Conservation (phyloP, 1,140 invertebrate species). For the Venustaconcha ellipsiformis region DNA sequence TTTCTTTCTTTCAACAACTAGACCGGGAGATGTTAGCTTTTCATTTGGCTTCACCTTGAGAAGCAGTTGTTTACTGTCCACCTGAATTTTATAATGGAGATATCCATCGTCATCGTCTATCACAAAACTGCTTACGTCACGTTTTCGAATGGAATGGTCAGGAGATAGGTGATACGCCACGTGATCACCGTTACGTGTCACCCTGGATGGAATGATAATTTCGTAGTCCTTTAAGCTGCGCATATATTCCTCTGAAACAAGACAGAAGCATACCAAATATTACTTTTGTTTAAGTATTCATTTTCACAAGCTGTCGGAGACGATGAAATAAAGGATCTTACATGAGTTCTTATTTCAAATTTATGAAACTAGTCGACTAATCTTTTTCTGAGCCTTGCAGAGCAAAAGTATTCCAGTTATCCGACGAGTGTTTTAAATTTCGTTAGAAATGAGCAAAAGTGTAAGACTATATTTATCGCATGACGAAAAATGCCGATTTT, state of each 20-base stretch:
- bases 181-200: not conserved
- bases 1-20: conserved; percentile 17
- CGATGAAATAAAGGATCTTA: too few relatives aligned
- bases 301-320: too few relatives aligned
- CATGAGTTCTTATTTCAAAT: too few relatives aligned
- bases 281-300: too few relatives aligned
- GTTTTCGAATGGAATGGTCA: conserved; percentile 4
- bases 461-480: too few relatives aligned
- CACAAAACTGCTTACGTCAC: not conserved
- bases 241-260: conserved; percentile 11
- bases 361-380: too few relatives aligned
- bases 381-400: too few relatives aligned
- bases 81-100: conserved; percentile 20
- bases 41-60: conserved; percentile 12
- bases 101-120: conserved; percentile 4
- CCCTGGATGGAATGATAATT: conserved; percentile 5
- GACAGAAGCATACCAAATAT: not conserved
- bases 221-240: not conserved
- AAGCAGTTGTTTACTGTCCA: conserved; percentile 19
- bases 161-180: conserved; percentile 5
- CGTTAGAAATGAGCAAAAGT: too few relatives aligned
- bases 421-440: too few relatives aligned
- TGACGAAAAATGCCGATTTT: too few relatives aligned
- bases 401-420: too few relatives aligned
- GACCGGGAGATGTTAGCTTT: conserved; percentile 12